These are phyloP conservation scores for Lophochroa leadbeateri DNA, from an alignment of 2,113 vertebrate genomes.

Conservation along the genomic window DNA sequence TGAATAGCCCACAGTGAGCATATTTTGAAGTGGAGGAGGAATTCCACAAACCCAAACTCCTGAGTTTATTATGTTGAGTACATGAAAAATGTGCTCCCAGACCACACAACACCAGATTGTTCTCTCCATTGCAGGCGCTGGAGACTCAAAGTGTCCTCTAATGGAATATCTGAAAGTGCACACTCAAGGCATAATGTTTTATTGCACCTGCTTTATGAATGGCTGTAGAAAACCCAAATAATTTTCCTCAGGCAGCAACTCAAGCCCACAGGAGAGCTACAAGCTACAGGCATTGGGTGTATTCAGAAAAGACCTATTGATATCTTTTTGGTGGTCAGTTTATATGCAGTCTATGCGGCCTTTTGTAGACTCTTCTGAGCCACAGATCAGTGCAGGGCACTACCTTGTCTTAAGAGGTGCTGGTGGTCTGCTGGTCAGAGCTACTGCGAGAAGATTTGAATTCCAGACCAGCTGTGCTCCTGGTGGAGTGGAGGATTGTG, in stretches of 20 bases:
- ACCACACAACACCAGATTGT: not conserved
- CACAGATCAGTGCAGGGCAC: not conserved
- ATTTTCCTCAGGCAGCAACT: not conserved
- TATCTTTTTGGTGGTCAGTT: not conserved
- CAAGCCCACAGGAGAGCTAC: not conserved
- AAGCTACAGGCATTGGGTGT: not conserved
- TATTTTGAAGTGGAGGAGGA: slow-evolving; percentile 24
- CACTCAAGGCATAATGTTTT: not conserved
- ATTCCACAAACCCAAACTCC: not conserved
- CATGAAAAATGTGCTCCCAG: not conserved
- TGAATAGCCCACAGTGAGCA: not conserved
- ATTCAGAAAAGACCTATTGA: not conserved
- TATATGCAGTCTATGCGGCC: not conserved
- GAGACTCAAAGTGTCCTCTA: rapidly evolving
- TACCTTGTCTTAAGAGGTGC: not conserved
- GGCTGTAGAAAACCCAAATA: not conserved
- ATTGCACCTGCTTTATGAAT: not conserved
- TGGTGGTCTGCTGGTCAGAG: not conserved
- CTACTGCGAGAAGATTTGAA: not conserved
- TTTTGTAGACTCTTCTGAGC: not conserved
- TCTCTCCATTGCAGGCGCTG: not conserved
- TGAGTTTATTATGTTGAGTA: not conserved
- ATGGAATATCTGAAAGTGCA: not conserved
- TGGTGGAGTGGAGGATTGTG: not conserved
- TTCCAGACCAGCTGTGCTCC: not conserved